Base-by-base conservation (phyloP, 2,113 vertebrate genomes). In the Psammodynastes pulverulentus region DNA sequence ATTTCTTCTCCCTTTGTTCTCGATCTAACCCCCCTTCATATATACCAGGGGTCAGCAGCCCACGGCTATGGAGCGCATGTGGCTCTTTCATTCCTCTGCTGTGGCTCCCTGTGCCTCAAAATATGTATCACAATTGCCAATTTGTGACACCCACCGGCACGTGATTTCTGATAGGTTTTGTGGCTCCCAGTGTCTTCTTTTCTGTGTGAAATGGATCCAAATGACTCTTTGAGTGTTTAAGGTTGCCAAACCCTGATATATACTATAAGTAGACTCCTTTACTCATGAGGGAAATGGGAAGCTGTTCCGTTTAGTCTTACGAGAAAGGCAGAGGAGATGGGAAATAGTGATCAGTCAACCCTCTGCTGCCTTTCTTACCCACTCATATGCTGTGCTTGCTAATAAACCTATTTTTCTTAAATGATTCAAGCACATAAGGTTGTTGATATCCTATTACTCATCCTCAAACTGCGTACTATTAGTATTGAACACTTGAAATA, bases 371-470 rank as follows among this genome's bases (percentile, higher is more conserved):
- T 95, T 94, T 92, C 89, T 95, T 94, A 93, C 93, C 86, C 93
- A 12, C 46, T 58, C 67, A 34, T 29, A 89, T 48, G 56, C 45
- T 89, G 58, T 9, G 1, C n/a, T 26, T n/a, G 45, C 19, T 93
- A 88, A 90, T 87, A 51, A 91, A 23, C 91, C 93, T 92, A 48
- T 88, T 3, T 49, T 48, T 58, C 15, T 67, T 5, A 39, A 43
- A 24, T 92, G 89, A 87, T 72, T 90, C 12, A 58, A 89, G 54
- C 58, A 23, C 88, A 90, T 91, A 93, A 93, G 72, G 67, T 84
- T 89, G 92, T 91, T 94, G 89, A 10, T 87, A 9, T 62, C 52
- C 34, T 26, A 51, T 96, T 95, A 97, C 89, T 97, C 95, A 95
- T 58, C 29, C 93, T 92, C 56, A 94, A 56, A 95, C 94, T 34